phyloP scores from a whole-genome alignment of 2,888 invertebrate species.

The Agrotis exclamationis region DNA sequence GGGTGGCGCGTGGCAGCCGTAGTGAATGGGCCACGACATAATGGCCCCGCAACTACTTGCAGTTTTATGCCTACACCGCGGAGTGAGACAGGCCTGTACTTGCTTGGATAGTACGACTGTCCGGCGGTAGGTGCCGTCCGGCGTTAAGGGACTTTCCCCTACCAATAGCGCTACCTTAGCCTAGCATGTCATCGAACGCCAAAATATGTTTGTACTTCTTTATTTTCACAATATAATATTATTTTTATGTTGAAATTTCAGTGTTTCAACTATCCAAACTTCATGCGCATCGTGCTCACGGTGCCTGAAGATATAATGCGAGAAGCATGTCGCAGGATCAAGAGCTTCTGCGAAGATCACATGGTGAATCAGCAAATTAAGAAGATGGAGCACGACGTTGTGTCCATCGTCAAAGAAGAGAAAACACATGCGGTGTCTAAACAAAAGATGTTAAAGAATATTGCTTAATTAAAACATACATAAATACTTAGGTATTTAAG shows the following conservation, averaged over 20 bases:
- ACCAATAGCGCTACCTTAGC: no score
- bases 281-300: constrained; percentile 98
- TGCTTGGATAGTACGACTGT: no score
- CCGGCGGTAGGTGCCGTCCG: no score
- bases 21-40: no score
- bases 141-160: no score
- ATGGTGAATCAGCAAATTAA: constrained; percentile 38
- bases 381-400: constrained; percentile 40
- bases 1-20: no score
- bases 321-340: constrained; percentile 97
- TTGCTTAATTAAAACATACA: constrained; percentile 16
- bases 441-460: constrained; percentile 40
- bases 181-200: background rate
- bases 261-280: constrained; percentile 98
- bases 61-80: no score
- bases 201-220: background rate
- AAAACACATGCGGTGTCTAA: constrained; percentile 15
- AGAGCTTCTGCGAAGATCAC: constrained; percentile 95
- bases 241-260: constrained; percentile 82
- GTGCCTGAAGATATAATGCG: constrained; percentile 96
- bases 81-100: no score
- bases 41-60: no score
- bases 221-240: background rate
- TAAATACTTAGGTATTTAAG: background rate
- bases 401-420: constrained; percentile 29